These are phyloP conservation scores for Channa maculata DNA, from an alignment of 2,113 vertebrate genomes.

Conservation along the genomic window DNA sequence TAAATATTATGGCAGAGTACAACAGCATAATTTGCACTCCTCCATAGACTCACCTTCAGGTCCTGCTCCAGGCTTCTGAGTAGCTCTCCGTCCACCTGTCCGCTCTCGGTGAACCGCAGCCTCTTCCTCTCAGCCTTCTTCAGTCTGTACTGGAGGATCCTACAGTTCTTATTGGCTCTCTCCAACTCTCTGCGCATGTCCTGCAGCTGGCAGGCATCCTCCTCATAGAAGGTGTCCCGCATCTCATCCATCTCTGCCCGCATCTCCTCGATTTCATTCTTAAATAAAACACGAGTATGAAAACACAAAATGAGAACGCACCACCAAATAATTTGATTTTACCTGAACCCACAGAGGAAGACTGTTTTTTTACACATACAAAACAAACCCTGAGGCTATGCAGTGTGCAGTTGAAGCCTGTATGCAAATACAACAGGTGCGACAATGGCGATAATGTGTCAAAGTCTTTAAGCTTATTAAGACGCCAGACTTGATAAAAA, in stretches of 20 bases:
- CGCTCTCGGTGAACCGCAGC: conserved; percentile 91
- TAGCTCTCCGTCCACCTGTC: conserved; percentile 94
- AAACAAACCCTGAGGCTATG: conserved; percentile 3
- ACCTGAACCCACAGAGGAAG: neutral
- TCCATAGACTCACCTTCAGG: conserved; percentile 87
- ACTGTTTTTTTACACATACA: neutral
- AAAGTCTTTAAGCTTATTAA: too few species aligned
- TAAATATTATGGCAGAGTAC: too few species aligned
- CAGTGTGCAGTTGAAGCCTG: neutral
- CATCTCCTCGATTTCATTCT: conserved; percentile 97
- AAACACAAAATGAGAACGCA: neutral
- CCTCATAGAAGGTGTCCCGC: conserved; percentile 98
- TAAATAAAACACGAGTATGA: too few species aligned
- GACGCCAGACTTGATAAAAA: neutral
- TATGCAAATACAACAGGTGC: conserved; percentile 61
- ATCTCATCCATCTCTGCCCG: conserved; percentile 99
- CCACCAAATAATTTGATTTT: neutral
- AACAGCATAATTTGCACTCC: neutral
- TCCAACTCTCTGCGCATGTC: conserved; percentile 98
- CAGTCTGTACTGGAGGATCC: conserved; percentile 97
- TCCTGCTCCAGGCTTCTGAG: conserved; percentile 97
- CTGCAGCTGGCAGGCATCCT: conserved; percentile 97
- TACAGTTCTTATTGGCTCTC: conserved; percentile 98
- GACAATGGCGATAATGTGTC: neutral
- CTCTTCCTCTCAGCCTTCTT: conserved; percentile 97